Base-by-base conservation (phyloP, 2,888 invertebrate species). In the Lymantria monacha region DNA sequence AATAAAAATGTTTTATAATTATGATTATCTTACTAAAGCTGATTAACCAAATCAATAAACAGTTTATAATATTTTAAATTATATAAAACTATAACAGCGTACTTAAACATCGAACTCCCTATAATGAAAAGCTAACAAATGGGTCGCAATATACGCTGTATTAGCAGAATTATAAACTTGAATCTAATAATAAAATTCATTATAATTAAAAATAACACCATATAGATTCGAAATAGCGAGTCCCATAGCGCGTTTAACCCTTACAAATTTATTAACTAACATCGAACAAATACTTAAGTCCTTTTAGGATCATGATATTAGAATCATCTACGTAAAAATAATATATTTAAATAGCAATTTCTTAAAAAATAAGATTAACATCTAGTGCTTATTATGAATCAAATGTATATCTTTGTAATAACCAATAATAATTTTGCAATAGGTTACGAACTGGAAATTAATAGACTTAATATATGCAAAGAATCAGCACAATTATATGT, bases 151-250 rank as follows among this genome's bases (percentile, higher is more conserved):
- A 42, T 48, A 48, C 3, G 33, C 7, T 33, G 22, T 33, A 1
- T 10, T 33, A 33, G 10, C 9, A n/a, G n/a, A n/a, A n/a, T 30
- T 9, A 30, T 9, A 7, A 5, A 30, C 5, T 30, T 9, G 9
- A 30, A 30, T 9, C 30, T 10, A 8, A 33, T 33, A 33, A 33
- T 10, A 33, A 33, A 10, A 22, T 22, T 3, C 22, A 22, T 22
- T 10, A 33, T 8, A 33, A 57, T 48, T 62, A 68, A 64, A 51
- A 51, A 74, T 72, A 78, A 82, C 78, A 80, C 75, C 81, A 76
- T 74, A 68, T 55, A 78, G 74, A 81, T 79, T 79, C 70, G 72
- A 81, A 74, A 70, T 58, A 50, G 73, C 82, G 78, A 81, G 79
- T 79, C 78, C 56, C 56, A 57, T 65, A 59, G 81, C 81, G 81